Evolutionary conservation across 1,140 invertebrate species (phyloP).

Genomic region (Mactra quadrangularis): DNA sequence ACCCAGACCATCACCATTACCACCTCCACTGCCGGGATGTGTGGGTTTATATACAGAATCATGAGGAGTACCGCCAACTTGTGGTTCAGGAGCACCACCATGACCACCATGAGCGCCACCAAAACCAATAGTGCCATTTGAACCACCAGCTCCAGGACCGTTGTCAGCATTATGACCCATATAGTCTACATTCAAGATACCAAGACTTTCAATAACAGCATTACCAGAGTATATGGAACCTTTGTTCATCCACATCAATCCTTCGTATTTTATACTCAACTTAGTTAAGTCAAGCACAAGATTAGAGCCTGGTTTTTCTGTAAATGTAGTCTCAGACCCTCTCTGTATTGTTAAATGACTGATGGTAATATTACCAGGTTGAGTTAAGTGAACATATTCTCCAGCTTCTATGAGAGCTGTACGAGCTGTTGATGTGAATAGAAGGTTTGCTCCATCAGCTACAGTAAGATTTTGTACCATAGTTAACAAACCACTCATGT

Average conservation of each 20-base stretch:
- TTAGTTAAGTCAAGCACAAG: slow-evolving; percentile 69
- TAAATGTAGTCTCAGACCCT: slow-evolving; percentile 68
- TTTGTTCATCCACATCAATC: slow-evolving; percentile 67
- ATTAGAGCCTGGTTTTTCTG: slow-evolving; percentile 63
- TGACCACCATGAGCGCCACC: slow-evolving; percentile 77
- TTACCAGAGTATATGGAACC: slow-evolving; percentile 71
- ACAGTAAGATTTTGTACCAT: slow-evolving; percentile 75
- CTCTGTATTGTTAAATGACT: slow-evolving; percentile 72
- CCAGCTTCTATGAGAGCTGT: slow-evolving; percentile 75
- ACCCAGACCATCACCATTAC: slow-evolving; percentile 72
- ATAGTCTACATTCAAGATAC: slow-evolving; percentile 68
- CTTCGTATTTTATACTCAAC: slow-evolving; percentile 72
- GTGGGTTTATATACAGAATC: slow-evolving; percentile 69
- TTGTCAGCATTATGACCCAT: slow-evolving; percentile 63
- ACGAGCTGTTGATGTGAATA: slow-evolving; percentile 73
- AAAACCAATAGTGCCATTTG: slow-evolving; percentile 62
- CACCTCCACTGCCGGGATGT: slow-evolving; percentile 74
- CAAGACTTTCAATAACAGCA: slow-evolving; percentile 71
- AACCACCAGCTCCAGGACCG: slow-evolving; percentile 66
- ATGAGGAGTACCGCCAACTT: slow-evolving; percentile 68
- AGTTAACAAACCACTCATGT: slow-evolving; percentile 71
- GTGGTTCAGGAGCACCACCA: slow-evolving; percentile 70
- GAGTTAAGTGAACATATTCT: slow-evolving; percentile 67
- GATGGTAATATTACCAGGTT: slow-evolving; percentile 73
- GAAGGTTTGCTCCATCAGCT: slow-evolving; percentile 70